Evolutionary conservation across 2,797 vertebrate genomes (phyloP).

Genomic region (Chelon auratus): DNA sequence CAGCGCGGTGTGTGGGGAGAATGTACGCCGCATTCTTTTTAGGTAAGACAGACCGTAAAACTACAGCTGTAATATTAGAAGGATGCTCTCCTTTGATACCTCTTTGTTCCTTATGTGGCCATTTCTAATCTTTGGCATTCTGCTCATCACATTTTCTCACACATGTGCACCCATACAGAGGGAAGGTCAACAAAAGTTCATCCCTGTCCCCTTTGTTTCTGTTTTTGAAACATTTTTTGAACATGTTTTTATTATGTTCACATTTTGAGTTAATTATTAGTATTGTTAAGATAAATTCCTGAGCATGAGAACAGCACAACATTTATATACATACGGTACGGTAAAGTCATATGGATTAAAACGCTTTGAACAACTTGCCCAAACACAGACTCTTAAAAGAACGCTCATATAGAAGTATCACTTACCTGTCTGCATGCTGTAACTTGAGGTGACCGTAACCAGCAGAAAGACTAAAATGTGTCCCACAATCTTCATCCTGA

Average conservation of each 20-base stretch:
- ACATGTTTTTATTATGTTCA: background rate
- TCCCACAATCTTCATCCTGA: slow-evolving; percentile 51
- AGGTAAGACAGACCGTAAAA: background rate
- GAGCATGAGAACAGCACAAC: background rate
- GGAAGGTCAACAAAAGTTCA: background rate
- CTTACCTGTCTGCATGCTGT: slow-evolving; percentile 72
- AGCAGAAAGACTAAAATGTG: slow-evolving; percentile 46
- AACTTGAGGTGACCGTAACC: slow-evolving; percentile 45
- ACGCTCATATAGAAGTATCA: background rate
- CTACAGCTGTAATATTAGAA: background rate
- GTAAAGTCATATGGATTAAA: background rate
- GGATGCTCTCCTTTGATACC: background rate
- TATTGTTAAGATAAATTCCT: background rate
- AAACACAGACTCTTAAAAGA: background rate
- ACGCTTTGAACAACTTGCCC: background rate
- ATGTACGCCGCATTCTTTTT: background rate
- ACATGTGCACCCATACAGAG: background rate
- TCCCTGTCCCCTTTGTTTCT: background rate
- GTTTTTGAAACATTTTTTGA: too few species aligned
- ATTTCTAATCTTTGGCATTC: background rate
- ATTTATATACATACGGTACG: too few species aligned
- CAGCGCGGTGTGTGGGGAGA: background rate
- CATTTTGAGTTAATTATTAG: background rate
- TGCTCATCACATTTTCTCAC: background rate
- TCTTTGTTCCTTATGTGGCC: background rate